Evolutionary conservation across 1,140 invertebrate genomes (phyloP).

Genomic region (Portunus trituberculatus): DNA sequence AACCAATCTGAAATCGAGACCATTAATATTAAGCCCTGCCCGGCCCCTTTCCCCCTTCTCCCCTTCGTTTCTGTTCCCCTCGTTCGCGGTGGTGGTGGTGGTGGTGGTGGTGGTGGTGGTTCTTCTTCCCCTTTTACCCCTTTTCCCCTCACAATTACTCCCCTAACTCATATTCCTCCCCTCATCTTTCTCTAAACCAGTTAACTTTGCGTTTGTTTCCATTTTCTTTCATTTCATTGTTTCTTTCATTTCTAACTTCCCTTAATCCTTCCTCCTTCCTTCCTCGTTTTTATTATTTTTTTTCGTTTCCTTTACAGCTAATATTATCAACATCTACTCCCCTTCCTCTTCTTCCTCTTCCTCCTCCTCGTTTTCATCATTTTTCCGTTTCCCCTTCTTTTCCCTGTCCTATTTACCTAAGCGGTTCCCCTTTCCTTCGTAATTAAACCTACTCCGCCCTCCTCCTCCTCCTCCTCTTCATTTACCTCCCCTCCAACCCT

Average conservation of each 20-base stretch:
- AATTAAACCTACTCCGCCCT: not conserved
- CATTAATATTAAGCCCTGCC: constrained; percentile 58
- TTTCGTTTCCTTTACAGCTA: no score
- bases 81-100: not conserved
- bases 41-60: not conserved
- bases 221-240: no score
- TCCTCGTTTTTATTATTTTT: no score
- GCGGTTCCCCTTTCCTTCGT: not conserved
- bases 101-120: not conserved
- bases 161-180: not conserved
- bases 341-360: not conserved
- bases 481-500: constrained; percentile 2
- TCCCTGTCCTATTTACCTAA: not conserved
- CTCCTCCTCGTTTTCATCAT: not conserved
- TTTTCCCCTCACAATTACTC: not conserved
- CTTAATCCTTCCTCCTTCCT: no score
- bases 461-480: constrained; percentile 9
- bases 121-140: not conserved
- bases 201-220: no score
- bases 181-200: no score
- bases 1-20: constrained; percentile 70
- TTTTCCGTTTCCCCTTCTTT: not conserved
- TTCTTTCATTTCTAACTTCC: no score
- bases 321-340: not conserved
- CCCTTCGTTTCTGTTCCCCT: not conserved